phyloP scores from a whole-genome alignment of 1,140 invertebrate genomes.

The Alviniconcha marisindica region DNA sequence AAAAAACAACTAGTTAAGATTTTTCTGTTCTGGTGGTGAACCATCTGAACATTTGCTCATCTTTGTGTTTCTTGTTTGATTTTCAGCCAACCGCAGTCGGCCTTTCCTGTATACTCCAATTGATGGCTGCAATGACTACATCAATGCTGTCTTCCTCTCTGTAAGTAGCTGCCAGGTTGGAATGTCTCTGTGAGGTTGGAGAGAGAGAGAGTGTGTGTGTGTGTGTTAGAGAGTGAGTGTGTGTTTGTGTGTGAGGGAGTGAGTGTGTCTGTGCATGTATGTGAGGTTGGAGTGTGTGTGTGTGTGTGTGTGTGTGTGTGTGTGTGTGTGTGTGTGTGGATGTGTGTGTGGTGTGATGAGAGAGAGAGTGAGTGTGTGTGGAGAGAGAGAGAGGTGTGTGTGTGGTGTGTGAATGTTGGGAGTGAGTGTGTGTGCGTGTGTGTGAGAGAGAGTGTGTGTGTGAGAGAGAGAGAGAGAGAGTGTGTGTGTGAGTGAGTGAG shows the following conservation, averaged over 20 bases:
- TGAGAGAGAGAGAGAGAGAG: background rate
- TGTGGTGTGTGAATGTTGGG: background rate
- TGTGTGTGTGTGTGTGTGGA: background rate
- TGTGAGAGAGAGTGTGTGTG: background rate
- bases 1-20: too few relatives aligned
- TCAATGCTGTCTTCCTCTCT: conserved; percentile 72
- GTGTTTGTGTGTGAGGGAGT: too few relatives aligned
- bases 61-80: too few relatives aligned
- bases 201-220: background rate
- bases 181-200: background rate
- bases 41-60: too few relatives aligned
- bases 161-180: conserved; percentile 53
- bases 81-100: conserved; percentile 65
- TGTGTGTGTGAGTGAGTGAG: background rate
- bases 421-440: too few relatives aligned
- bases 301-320: too few relatives aligned
- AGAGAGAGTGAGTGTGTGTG: too few relatives aligned
- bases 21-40: too few relatives aligned
- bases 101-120: conserved; percentile 65
- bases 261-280: too few relatives aligned
- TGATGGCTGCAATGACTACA: conserved; percentile 68
- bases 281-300: too few relatives aligned
- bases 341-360: too few relatives aligned
- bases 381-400: too few relatives aligned
- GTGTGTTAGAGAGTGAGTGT: background rate